A percentile compares a stretch with the other conserved stretches of the same genome.
Evolutionary conservation across 2,797 vertebrate genomes (phyloP).

Genomic region (Mastacembelus armatus): DNA sequence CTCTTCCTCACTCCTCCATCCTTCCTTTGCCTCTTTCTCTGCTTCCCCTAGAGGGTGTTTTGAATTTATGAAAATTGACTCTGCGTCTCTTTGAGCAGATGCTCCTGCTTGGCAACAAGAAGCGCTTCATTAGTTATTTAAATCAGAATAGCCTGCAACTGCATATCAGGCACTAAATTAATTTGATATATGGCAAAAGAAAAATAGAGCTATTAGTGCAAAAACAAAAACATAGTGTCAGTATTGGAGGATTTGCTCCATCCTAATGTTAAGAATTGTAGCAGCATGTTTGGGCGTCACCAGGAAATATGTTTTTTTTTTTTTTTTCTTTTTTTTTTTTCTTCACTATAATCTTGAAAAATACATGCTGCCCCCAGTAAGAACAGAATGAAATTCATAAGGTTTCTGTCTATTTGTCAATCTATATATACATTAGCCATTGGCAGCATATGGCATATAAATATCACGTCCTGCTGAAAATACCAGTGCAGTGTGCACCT

Average conservation of each 20-base stretch:
- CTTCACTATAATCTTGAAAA: slow-evolving; percentile 36
- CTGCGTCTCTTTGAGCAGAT: slow-evolving; percentile 76
- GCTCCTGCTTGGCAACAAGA: slow-evolving; percentile 74
- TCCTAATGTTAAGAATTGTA: slow-evolving; percentile 18
- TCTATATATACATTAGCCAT: slow-evolving; percentile 13
- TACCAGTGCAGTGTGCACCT: slow-evolving; percentile 1
- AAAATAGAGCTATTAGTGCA: slow-evolving; percentile 64
- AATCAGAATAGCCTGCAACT: slow-evolving; percentile 71
- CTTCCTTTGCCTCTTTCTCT: slow-evolving; percentile 24
- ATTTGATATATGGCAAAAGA: slow-evolving; percentile 68
- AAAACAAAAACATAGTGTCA: slow-evolving; percentile 62
- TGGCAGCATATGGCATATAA: slow-evolving; percentile 17
- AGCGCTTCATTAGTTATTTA: slow-evolving; percentile 81
- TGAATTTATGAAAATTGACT: slow-evolving; percentile 78
- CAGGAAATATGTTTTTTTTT: slow-evolving; percentile 22
- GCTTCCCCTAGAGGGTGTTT: slow-evolving; percentile 65
- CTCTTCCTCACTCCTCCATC: slow-evolving; percentile 26
- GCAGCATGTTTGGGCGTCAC: slow-evolving; percentile 31
- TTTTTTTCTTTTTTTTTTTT: too few relatives aligned
- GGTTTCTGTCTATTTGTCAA: slow-evolving; percentile 31
- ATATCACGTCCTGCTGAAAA: slow-evolving; percentile 39
- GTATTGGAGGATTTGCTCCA: slow-evolving; percentile 18
- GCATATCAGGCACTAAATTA: slow-evolving; percentile 70
- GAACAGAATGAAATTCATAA: slow-evolving; percentile 24
- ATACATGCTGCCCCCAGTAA: slow-evolving; percentile 5